Evolutionary conservation across 1,140 invertebrate genomes (phyloP).

Genomic region (Antheraea mylitta): DNA sequence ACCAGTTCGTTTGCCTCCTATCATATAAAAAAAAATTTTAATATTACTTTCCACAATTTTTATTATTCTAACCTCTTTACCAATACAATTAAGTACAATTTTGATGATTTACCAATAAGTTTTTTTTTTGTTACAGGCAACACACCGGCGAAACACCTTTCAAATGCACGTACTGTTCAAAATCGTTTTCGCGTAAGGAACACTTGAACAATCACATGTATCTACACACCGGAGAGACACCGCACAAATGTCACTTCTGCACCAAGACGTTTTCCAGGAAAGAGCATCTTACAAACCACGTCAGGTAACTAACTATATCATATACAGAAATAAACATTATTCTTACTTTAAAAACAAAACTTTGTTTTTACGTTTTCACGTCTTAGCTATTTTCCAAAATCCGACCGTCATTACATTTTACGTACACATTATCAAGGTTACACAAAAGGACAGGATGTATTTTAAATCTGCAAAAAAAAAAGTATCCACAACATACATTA

Average conservation of each 20-base stretch:
- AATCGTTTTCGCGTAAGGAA: constrained; percentile 91
- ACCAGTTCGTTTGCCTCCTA: no score
- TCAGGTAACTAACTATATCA: constrained; percentile 65
- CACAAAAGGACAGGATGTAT: no score
- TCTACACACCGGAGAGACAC: constrained; percentile 86
- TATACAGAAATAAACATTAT: background rate
- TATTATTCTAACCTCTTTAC: no score
- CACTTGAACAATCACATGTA: constrained; percentile 90
- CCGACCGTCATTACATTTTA: no score
- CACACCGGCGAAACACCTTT: constrained; percentile 92
- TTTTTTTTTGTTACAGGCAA: constrained; percentile 76
- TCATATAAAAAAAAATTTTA: no score
- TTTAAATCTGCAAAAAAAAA: no score
- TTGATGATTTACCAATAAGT: background rate
- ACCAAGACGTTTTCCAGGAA: constrained; percentile 90
- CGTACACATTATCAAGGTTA: no score
- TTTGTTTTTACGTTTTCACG: no score
- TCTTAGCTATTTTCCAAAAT: no score
- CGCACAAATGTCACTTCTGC: constrained; percentile 88
- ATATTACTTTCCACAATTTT: no score
- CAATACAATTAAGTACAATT: background rate
- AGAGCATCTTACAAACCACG: constrained; percentile 89
- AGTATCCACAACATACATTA: no score
- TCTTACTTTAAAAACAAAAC: no score
- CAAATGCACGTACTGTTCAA: constrained; percentile 83